These are phyloP conservation scores for Drosophila erecta DNA, from an alignment of 1,140 invertebrate species.

Conservation along the genomic window DNA sequence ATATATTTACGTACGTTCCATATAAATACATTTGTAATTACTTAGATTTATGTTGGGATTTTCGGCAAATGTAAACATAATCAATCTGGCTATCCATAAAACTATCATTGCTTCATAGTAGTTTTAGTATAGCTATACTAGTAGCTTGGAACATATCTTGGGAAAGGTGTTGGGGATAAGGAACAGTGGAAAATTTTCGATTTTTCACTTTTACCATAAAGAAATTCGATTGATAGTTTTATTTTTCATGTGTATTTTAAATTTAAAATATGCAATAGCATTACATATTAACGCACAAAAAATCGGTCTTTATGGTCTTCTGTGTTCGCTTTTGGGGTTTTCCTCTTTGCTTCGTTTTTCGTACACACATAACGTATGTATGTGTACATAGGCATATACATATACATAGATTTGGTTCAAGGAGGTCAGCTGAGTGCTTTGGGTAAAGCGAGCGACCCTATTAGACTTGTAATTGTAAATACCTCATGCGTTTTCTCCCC, in stretches of 20 bases:
- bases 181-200: too few relatives aligned
- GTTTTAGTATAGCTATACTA: too few relatives aligned
- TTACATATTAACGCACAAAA: not conserved
- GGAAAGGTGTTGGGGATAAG: too few relatives aligned
- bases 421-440: constrained; percentile 32
- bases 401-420: constrained; percentile 4
- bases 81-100: too few relatives aligned
- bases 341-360: constrained; percentile 4
- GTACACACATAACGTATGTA: not conserved
- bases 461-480: constrained; percentile 24
- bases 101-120: too few relatives aligned
- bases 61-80: too few relatives aligned
- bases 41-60: too few relatives aligned
- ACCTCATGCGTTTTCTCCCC: constrained; percentile 13
- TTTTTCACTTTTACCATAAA: too few relatives aligned
- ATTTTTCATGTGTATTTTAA: too few relatives aligned
- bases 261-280: not conserved
- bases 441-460: constrained; percentile 22
- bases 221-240: too few relatives aligned
- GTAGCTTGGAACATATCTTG: too few relatives aligned
- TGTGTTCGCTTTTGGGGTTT: not conserved
- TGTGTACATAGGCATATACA: not conserved
- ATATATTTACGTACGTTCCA: not conserved
- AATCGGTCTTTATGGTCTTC: not conserved
- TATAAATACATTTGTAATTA: too few relatives aligned